Evolutionary conservation across 2,797 vertebrate species (phyloP), one percentile per base, ranked within the genome.

Genomic region (Xenopus petersii): DNA sequence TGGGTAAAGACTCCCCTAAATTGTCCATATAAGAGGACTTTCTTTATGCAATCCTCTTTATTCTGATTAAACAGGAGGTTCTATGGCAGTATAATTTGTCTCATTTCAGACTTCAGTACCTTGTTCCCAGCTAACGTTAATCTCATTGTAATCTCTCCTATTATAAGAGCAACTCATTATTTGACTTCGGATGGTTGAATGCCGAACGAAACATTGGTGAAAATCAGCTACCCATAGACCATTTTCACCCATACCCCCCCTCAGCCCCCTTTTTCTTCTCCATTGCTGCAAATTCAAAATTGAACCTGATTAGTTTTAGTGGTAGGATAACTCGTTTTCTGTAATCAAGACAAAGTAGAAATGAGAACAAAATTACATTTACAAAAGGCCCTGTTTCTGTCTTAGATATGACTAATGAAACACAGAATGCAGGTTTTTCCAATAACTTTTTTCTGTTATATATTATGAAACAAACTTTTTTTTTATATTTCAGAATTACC

Each of bases 121-220:
- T 74, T 79, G 77, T 79, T 71, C 77, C 77, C 67, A 70, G 71
- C 77, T 79, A 74, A 42, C 47, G 77, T 79, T 79, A 79, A 79
- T 79, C 77, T 79, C 62, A 79, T 60, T 79, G 71, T 79, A 79
- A 79, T 79, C 66, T 79, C 67, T 79, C 77, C 71, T 73, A 79
- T 79, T 79, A 74, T 79, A 74, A 70, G 77, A 79, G 77, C 77
- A 79, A 79, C 77, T 79, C 77, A 79, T 79, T 79, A 79, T 74
- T 79, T 74, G 77, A 79, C 77, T 79, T 70, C 67, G 77, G 77
- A 74, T 79, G 77, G 77, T 79, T 79, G 77, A 74, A 79, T 79
- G 70, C 77, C 71, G 71, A 79, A 79, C 71, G 71, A 79, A 79
- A 79, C 77, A 79, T 79, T 79, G 77, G 71, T 79, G 47, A 74